These are phyloP conservation scores for Caenorhabditis plicata DNA, from an alignment of 2,888 invertebrate genomes.

Conservation along the genomic window DNA sequence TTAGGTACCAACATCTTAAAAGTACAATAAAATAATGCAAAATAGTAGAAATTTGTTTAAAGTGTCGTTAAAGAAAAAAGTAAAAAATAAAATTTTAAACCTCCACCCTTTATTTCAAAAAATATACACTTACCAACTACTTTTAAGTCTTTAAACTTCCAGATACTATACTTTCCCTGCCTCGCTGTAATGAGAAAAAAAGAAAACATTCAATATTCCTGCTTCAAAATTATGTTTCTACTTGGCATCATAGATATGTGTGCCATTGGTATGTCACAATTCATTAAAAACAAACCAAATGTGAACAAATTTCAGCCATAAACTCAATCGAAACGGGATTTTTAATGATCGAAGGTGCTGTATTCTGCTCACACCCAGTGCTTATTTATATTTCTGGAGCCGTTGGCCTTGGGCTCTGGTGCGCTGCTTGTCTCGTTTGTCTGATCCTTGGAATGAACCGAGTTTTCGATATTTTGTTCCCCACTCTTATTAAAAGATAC, in stretches of 20 bases:
- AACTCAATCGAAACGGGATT: slow-evolving; percentile 33
- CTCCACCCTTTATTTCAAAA: too few species aligned
- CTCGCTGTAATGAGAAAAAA: slow-evolving; percentile 4
- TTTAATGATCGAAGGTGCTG: slow-evolving; percentile 31
- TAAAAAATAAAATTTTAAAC: too few species aligned
- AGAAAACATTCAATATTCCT: slow-evolving; percentile 3
- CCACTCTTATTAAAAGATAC: slow-evolving; percentile 1
- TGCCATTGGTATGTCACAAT: too few species aligned
- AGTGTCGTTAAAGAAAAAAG: too few species aligned
- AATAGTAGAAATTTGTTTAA: too few species aligned
- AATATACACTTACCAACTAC: too few species aligned
- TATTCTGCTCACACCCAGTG: slow-evolving; percentile 34
- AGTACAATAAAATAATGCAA: too few species aligned
- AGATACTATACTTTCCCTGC: slow-evolving; percentile 2
- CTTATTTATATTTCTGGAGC: slow-evolving; percentile 31
- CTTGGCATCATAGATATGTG: neutral
- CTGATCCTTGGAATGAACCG: slow-evolving; percentile 19
- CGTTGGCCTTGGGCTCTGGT: slow-evolving; percentile 30
- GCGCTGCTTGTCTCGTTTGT: slow-evolving; percentile 16
- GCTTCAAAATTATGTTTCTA: slow-evolving; percentile 7
- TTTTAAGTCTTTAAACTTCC: too few species aligned
- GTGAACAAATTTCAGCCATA: slow-evolving; percentile 11
- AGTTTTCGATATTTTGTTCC: slow-evolving; percentile 10
- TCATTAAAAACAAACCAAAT: too few species aligned
- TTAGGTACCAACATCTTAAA: too few species aligned